Evolutionary conservation across 2,888 invertebrate genomes (phyloP), one percentile per base, ranked within the genome.

Genomic region (Sarcophaga rosellei): DNA sequence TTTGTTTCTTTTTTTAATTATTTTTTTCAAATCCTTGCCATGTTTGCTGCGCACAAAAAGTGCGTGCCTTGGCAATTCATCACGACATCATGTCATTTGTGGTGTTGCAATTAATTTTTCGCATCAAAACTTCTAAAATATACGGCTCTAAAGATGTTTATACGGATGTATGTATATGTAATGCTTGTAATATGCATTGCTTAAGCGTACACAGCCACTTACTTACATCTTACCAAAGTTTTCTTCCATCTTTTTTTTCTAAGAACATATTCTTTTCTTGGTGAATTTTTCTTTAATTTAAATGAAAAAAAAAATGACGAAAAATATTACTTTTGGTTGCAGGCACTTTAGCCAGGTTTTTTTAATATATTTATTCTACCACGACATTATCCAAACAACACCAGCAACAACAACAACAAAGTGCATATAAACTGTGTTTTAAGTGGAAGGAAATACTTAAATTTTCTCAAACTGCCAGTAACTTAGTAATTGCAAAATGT

Each of bases 21-120:
- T 35, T 35, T 35, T n/a, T 23, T 35, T 35, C 35, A 35, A 35
- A 35, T 15, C 65, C 23, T 62, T 69, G 73, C 62, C 59, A 62
- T 70, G 76, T 70, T 75, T 78, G 79, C 66, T 59, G 65, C 62
- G 72, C 35, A 35, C 10, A 63, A 70, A 84, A 75, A 79, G 76
- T 79, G 85, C 84, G 81, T 86, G 86, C 86, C 84, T 81, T 84
- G 80, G 78, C 84, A 84, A 86, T 86, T 75, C 75, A 86, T 86
- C 86, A 86, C 85, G 85, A 81, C 85, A 83, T 83, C 82, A 78
- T 85, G 80, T 87, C 85, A 83, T 85, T 83, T 87, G 80, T 85
- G 87, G 82, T 87, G 83, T 77, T 83, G 87, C 87, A 87, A 87
- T 87, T 87, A 87, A 85, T 87, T 87, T 87, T 81, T 84, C 84